Base-by-base conservation (phyloP, 2,888 invertebrate genomes). In the Exephanes ischioxanthus region DNA sequence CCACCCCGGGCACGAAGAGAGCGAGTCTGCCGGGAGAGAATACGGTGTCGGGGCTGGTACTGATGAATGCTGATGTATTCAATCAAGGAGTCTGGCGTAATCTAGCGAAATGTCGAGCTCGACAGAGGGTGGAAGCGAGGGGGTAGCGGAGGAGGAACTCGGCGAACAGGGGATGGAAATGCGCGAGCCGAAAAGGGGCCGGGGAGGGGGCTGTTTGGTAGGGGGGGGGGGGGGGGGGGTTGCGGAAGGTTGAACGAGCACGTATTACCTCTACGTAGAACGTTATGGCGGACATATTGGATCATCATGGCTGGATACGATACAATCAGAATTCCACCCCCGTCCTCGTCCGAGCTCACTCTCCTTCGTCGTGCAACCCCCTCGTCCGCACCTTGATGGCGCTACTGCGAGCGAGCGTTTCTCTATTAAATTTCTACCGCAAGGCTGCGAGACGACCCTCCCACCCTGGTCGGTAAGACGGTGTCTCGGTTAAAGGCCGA, bases 241-340 rank as follows among this genome's bases (percentile, higher is more conserved):
- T 53, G 63, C 66, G 86, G 80, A 77, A 80, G 84, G 77, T 72
- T 85, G 83, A 85, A 82, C 84, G 83, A 87, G 85, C 87, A 88
- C 87, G 88, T 88, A 87, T 84, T 88, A 87, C 88, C 83, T 88
- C 86, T 85, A 82, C 83, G 85, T 76, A 84, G 87, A 89, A 85
- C 89, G 89, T 91, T 90, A 89, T 88, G 88, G 88, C 89, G 87
- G 89, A 89, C 91, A 91, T 91, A 92, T 92, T 91, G 90, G 91
- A 92, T 92, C 91, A 90, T 91, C 90, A 89, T 88, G 88, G 86
- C 88, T 89, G 89, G 89, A 88, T 90, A 90, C 89, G 89, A 90
- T 92, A 91, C 90, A 92, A 92, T 92, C 91, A 92, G 90, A 92
- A 92, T 91, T 91, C 90, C 89, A 85, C 77, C 85, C 88, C 87